These are phyloP conservation scores for Cheiracanthium punctorium DNA, from an alignment of 2,888 invertebrate species.

Conservation along the genomic window DNA sequence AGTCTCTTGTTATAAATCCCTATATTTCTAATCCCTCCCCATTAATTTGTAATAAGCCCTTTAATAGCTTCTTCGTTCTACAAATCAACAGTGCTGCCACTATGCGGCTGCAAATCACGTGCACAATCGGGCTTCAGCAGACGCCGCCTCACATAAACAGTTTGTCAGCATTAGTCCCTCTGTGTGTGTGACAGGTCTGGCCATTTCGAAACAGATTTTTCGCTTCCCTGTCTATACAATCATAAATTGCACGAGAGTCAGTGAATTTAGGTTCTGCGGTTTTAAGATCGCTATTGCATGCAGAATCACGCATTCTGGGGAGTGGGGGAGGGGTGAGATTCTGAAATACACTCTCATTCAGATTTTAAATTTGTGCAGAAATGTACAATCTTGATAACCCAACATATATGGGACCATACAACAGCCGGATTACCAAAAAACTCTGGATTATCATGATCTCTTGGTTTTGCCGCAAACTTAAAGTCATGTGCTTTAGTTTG, in stretches of 20 bases:
- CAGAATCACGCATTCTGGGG: neutral
- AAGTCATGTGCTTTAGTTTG: no score
- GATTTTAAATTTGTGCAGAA: no score
- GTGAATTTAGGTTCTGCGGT: slow-evolving; percentile 26
- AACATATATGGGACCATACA: no score
- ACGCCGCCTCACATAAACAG: neutral
- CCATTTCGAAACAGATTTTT: neutral
- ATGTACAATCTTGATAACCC: no score
- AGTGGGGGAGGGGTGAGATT: no score
- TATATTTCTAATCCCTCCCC: neutral
- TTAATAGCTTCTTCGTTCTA: neutral
- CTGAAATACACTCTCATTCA: no score
- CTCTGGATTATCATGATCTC: no score
- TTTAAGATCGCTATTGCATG: neutral
- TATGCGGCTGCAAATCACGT: neutral
- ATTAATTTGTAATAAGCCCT: neutral
- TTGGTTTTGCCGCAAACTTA: no score
- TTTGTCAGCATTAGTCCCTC: neutral
- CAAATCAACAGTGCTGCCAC: neutral
- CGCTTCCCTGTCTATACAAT: neutral
- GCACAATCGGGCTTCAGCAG: neutral
- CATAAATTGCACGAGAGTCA: neutral
- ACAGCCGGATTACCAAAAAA: no score
- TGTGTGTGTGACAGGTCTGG: neutral
- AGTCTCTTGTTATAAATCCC: neutral